Conservation (phyloP, 1,140 invertebrate genomes). For the Coelopa frigida region DNA sequence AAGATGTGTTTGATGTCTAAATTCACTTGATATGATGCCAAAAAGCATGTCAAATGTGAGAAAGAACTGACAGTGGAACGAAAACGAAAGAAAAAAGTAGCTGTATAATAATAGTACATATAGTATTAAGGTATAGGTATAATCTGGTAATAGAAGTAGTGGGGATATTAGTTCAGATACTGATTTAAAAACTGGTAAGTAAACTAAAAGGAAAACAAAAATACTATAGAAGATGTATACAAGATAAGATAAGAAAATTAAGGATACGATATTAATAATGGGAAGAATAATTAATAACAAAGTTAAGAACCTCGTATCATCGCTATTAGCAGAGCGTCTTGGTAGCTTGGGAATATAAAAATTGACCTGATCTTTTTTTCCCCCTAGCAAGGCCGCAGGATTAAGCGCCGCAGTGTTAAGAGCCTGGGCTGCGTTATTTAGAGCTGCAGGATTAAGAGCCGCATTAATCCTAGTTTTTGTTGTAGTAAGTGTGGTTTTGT, state of each 20-base stretch:
- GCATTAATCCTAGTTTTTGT: constrained; percentile 33
- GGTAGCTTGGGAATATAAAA: constrained; percentile 39
- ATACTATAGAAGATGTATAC: neutral
- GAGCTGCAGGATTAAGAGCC: constrained; percentile 35
- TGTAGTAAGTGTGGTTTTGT: neutral
- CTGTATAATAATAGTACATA: too few relatives aligned
- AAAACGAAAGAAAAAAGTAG: too few relatives aligned
- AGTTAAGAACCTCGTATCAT: constrained; percentile 40
- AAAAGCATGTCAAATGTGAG: too few relatives aligned
- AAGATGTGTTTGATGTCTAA: too few relatives aligned
- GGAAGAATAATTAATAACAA: neutral
- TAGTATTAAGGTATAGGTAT: too few relatives aligned
- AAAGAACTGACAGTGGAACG: too few relatives aligned
- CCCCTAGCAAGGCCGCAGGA: constrained; percentile 33
- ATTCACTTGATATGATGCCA: too few relatives aligned
- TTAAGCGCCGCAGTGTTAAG: constrained; percentile 39
- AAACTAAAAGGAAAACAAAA: neutral
- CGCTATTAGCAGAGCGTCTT: constrained; percentile 22
- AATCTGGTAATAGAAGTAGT: too few relatives aligned
- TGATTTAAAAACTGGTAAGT: too few relatives aligned
- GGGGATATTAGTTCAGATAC: too few relatives aligned
- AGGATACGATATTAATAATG: neutral
- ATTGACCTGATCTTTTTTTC: constrained; percentile 40
- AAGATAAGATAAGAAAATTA: neutral
- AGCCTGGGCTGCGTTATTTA: constrained; percentile 39